These are phyloP conservation scores for Drosophila infuscata DNA, from an alignment of 2,888 invertebrate species.

Conservation along the genomic window DNA sequence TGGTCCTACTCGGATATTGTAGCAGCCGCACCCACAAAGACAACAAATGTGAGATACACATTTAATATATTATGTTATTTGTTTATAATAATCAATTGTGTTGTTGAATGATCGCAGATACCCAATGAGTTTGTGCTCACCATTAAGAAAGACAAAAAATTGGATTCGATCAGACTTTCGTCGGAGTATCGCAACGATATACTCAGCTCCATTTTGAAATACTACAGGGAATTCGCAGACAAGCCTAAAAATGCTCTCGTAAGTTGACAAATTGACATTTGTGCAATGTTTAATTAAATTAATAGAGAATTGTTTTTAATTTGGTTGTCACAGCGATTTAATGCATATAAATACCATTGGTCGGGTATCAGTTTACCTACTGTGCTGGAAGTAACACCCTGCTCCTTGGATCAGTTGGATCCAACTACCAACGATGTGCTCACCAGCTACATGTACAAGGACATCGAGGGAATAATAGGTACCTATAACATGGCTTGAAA, in stretches of 20 bases:
- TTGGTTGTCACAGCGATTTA: constrained; percentile 88
- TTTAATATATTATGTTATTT: neutral
- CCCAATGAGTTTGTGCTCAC: constrained; percentile 91
- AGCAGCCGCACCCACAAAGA: constrained; percentile 88
- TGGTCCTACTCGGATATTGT: constrained; percentile 94
- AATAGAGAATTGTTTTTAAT: neutral
- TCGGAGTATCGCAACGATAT: constrained; percentile 97
- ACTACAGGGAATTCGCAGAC: constrained; percentile 91
- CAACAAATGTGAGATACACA: constrained; percentile 84
- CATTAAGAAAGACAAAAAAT: constrained; percentile 95
- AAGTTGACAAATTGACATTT: constrained; percentile 67
- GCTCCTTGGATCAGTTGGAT: constrained; percentile 96
- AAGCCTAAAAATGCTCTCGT: constrained; percentile 92
- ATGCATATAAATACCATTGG: constrained; percentile 98
- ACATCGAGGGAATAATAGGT: constrained; percentile 91
- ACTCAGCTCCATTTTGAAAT: constrained; percentile 95
- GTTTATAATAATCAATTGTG: constrained; percentile 4
- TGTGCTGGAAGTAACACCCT: constrained; percentile 95
- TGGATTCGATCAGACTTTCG: constrained; percentile 97
- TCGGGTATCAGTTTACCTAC: constrained; percentile 95
- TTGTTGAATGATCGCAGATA: constrained; percentile 81
- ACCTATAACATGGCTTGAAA: constrained; percentile 65
- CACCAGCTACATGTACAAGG: constrained; percentile 94
- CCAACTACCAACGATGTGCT: constrained; percentile 93
- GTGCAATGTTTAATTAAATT: neutral